Conservation (phyloP, 2,888 invertebrate genomes). For the Stramonita haemastoma region DNA sequence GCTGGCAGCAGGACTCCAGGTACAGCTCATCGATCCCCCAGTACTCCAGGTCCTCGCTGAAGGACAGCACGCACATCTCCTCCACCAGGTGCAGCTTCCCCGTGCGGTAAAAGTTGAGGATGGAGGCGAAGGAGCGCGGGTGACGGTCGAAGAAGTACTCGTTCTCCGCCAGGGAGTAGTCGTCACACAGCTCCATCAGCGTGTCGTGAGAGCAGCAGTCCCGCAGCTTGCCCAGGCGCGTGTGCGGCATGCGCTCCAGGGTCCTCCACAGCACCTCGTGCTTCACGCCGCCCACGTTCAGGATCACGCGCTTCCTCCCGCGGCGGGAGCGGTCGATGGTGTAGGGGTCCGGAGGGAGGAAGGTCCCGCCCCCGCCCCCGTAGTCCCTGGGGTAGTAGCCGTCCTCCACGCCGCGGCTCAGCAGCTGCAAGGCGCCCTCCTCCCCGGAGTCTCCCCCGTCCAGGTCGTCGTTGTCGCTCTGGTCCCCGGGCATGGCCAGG, state of each 20-base stretch:
- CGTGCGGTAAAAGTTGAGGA: constrained; percentile 95
- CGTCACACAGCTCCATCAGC: constrained; percentile 91
- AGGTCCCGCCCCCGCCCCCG: neutral
- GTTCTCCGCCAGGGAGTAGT: constrained; percentile 97
- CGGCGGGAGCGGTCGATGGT: constrained; percentile 97
- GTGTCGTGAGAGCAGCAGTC: constrained; percentile 97
- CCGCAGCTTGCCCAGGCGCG: constrained; percentile 92
- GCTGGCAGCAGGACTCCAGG: constrained; percentile 98
- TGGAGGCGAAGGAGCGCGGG: constrained; percentile 97
- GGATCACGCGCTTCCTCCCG: constrained; percentile 86
- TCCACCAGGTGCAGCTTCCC: constrained; percentile 98
- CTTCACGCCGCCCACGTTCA: constrained; percentile 96
- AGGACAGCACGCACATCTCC: constrained; percentile 99
- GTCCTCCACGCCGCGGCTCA: constrained; percentile 40
- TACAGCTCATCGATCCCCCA: constrained; percentile 99
- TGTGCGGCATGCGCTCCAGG: constrained; percentile 96
- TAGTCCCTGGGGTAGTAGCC: constrained; percentile 57
- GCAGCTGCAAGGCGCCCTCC: constrained; percentile 42
- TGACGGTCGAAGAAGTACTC: constrained; percentile 99
- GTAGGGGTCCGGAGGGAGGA: constrained; percentile 91
- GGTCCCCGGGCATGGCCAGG: constrained; percentile 51
- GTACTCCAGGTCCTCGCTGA: constrained; percentile 98
- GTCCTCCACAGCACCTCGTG: constrained; percentile 97
- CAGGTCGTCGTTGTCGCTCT: constrained; percentile 58
- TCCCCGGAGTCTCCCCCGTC: constrained; percentile 19